Base-by-base conservation (phyloP, 2,888 invertebrate genomes). In the Cerceris ruficornis region DNA sequence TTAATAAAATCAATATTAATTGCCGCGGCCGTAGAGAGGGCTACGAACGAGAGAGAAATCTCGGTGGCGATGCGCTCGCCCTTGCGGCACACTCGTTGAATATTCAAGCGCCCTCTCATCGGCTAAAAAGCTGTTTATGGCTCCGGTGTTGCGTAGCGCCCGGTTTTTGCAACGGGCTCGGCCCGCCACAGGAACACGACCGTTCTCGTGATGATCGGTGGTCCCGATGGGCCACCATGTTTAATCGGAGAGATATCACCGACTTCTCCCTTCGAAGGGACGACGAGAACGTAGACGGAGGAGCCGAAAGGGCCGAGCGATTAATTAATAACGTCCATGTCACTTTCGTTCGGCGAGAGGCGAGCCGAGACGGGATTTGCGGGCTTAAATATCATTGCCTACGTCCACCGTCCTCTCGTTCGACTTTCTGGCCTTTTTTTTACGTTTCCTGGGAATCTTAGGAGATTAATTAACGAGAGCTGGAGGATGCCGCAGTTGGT, bases 1-100 rank as follows among this genome's bases (percentile, higher is more conserved):
- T 91, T 91, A 91, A 91, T 91, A 90, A 91, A 91, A 91, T 91
- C 90, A 90, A 91, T 91, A 91, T 91, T 91, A 91, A 91, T 91
- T 91, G 89, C 88, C 85, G 82, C 82, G 76, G 85, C 79, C 83
- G 86, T 84, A 80, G 71, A 62, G 69, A 28, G n/a, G 52, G 60
- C 54, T 62, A 54, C 64, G 57, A 66, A 11, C 1, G 9, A 11
- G 8, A 11, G 1, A 46, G 46, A 46, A 46, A 50, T 11, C n/a
- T 13, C 49, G 42, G 43, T 50, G 43, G 67, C 75, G 83, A 84
- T 85, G 85, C 73, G 80, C 71, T 73, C 70, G 80, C 74, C 75
- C 77, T 64, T 73, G 66, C 82, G 75, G 72, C 69, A 74, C 69
- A 66, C 87, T 77, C 84, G 89, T 90, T 91, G 91, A 91, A 91